Conservation (phyloP, 2,888 invertebrate genomes). For the Andrena praecox region DNA sequence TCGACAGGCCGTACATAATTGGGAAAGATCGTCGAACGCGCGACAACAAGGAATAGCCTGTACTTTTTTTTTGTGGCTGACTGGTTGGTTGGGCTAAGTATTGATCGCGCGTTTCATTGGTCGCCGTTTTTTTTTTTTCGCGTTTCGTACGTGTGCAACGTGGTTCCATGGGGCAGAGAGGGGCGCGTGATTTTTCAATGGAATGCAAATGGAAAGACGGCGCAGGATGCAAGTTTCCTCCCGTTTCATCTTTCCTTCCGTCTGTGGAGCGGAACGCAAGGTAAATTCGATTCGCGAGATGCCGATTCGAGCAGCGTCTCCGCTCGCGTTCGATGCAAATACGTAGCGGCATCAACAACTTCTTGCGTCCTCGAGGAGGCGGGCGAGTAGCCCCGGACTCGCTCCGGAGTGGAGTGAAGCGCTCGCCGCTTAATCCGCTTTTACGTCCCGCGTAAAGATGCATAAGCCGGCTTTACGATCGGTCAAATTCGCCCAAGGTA, state of each 20-base stretch:
- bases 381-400: not conserved
- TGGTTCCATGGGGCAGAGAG: not conserved
- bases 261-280: no score
- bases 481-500: constrained; percentile 55
- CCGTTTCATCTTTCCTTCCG: not conserved
- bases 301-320: not conserved
- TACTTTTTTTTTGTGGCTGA: no score
- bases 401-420: not conserved
- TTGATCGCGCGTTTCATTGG: not conserved
- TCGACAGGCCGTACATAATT: no score
- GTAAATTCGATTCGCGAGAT: not conserved
- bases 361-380: constrained; percentile 6
- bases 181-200: not conserved
- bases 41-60: no score
- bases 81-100: not conserved
- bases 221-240: not conserved
- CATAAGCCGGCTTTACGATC: constrained; percentile 62
- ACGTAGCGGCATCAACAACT: not conserved
- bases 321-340: constrained; percentile 7
- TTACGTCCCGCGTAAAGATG: constrained; percentile 60
- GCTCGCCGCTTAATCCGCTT: constrained; percentile 55
- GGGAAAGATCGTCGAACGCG: no score
- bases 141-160: not conserved
- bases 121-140: not conserved
- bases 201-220: not conserved